phyloP scores from a whole-genome alignment of 2,113 vertebrate species.

The Melanostigma gelatinosum region DNA sequence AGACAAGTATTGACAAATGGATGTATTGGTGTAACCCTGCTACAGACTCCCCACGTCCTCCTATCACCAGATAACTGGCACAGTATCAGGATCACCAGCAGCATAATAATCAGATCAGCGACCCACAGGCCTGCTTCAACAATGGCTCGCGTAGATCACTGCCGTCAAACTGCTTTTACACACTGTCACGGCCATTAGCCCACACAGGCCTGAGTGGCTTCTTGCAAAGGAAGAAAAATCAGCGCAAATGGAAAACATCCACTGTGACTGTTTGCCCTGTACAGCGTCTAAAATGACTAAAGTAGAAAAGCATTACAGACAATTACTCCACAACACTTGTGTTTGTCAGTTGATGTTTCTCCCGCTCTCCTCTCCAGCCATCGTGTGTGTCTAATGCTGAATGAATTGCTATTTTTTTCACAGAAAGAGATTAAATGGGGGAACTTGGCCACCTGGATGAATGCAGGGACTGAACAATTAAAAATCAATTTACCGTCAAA shows the following conservation, averaged over 20 bases:
- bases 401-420: constrained; percentile 59
- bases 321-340: constrained; percentile 91
- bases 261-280: constrained; percentile 87
- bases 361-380: constrained; percentile 19
- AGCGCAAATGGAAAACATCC: constrained; percentile 73
- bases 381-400: constrained; percentile 53
- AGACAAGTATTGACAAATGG: constrained; percentile 8
- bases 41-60: constrained; percentile 23
- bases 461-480: constrained; percentile 80
- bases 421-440: constrained; percentile 57
- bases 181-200: constrained; percentile 94
- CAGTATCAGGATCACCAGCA: constrained; percentile 83
- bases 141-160: constrained; percentile 94
- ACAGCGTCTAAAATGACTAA: constrained; percentile 90
- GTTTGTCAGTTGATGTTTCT: constrained; percentile 37
- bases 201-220: constrained; percentile 89
- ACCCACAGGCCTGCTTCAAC: constrained; percentile 83
- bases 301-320: constrained; percentile 91
- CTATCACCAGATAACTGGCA: constrained; percentile 62
- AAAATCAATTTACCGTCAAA: constrained; percentile 83
- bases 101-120: constrained; percentile 97
- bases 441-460: constrained; percentile 81
- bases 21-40: constrained; percentile 7
- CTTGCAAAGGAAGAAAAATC: constrained; percentile 57
- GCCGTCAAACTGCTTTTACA: constrained; percentile 97